phyloP scores from a whole-genome alignment of 2,888 invertebrate genomes.

The Hylaea fasciaria region DNA sequence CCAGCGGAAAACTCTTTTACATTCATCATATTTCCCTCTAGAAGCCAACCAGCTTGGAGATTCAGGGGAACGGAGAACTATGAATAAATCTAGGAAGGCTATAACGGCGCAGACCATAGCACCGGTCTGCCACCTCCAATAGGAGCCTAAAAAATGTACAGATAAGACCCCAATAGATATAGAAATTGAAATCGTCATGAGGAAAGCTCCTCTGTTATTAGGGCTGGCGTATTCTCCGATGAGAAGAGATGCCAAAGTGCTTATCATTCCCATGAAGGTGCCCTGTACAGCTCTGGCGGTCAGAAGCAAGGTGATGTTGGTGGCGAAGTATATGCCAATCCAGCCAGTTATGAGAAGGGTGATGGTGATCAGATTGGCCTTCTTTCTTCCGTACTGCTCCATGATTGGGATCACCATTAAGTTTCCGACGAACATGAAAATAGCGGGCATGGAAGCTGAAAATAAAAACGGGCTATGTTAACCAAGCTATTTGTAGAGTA shows the following conservation, averaged over 20 bases:
- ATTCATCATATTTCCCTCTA: conserved; percentile 81
- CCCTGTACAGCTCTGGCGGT: conserved; percentile 72
- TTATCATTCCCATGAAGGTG: conserved; percentile 79
- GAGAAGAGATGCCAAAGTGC: conserved; percentile 76
- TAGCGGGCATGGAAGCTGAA: conserved; percentile 59
- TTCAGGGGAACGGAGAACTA: conserved; percentile 81
- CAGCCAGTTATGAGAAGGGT: conserved; percentile 78
- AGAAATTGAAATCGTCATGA: conserved; percentile 85
- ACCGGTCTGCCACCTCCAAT: conserved; percentile 81
- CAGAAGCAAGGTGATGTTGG: conserved; percentile 59
- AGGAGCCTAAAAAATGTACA: conserved; percentile 86
- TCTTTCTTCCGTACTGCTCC: conserved; percentile 79
- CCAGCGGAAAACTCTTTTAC: conserved; percentile 82
- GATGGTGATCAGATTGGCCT: conserved; percentile 71
- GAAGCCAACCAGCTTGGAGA: conserved; percentile 87
- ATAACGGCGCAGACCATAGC: conserved; percentile 77
- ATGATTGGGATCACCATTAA: conserved; percentile 63
- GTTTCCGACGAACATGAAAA: conserved; percentile 56
- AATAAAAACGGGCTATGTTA: conserved; percentile 22
- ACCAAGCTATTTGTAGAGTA: background rate
- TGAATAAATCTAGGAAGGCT: conserved; percentile 72
- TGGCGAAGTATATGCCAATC: conserved; percentile 68
- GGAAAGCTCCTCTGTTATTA: conserved; percentile 84
- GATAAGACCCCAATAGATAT: conserved; percentile 85
- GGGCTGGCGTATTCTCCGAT: conserved; percentile 85